Percentiles rank a stretch among this genome's conserved stretches.
Conservation (phyloP, 2,113 vertebrate genomes). For the Callaeas wilsoni region DNA sequence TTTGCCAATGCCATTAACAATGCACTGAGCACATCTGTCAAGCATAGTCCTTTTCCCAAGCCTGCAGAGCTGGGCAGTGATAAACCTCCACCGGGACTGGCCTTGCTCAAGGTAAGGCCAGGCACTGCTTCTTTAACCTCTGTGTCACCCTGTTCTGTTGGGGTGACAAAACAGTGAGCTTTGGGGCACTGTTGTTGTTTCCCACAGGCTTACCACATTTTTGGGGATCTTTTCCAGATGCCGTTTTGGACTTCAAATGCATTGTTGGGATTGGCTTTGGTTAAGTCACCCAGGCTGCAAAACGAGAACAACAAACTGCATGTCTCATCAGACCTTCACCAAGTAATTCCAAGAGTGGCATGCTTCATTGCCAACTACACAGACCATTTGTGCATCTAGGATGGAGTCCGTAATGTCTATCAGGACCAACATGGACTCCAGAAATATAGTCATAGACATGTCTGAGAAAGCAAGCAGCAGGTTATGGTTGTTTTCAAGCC, state of each 20-base stretch:
- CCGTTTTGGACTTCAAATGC: neutral
- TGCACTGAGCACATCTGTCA: neutral
- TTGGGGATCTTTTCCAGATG: neutral
- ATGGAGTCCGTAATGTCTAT: neutral
- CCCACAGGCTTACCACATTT: neutral
- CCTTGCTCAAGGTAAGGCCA: neutral
- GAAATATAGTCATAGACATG: neutral
- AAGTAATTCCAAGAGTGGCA: neutral
- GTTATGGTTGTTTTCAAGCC: slow-evolving; percentile 33
- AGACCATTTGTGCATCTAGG: neutral
- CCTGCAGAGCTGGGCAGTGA: neutral
- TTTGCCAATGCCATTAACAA: neutral
- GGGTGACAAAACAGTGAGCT: neutral
- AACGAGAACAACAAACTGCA: neutral
- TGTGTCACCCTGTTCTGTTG: neutral
- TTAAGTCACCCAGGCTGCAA: neutral
- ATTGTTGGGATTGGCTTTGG: neutral
- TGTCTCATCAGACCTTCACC: neutral
- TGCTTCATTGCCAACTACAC: neutral
- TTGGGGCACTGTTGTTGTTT: neutral
- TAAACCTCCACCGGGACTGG: neutral
- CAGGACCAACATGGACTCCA: neutral
- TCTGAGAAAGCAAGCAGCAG: slow-evolving; percentile 19
- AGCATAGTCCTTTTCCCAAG: neutral
- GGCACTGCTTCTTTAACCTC: neutral